These are phyloP conservation scores for Oopsacas minuta DNA, from an alignment of 37 sponge, comb jelly and placozoan species.

Conservation along the genomic window DNA sequence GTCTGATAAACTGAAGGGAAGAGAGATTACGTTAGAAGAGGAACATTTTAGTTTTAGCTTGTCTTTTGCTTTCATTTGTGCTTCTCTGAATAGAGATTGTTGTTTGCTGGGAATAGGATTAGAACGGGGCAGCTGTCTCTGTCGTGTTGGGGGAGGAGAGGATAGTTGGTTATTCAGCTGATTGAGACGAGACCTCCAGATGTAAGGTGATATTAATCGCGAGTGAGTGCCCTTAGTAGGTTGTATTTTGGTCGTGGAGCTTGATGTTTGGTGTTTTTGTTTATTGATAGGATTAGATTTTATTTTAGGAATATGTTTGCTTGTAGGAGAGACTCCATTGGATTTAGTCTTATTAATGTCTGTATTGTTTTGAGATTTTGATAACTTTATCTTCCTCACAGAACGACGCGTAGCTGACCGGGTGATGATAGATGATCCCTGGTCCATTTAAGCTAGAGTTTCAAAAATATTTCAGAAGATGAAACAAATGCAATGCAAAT, in stretches of 20 bases:
- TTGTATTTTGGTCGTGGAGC: not conserved
- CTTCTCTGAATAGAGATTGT: constrained; percentile 52
- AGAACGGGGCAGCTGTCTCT: not conserved
- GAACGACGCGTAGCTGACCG: not conserved
- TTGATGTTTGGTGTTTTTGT: not conserved
- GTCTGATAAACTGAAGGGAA: not conserved
- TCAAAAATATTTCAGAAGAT: too few relatives aligned
- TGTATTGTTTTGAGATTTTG: not conserved
- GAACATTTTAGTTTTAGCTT: constrained; percentile 17
- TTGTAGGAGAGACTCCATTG: not conserved
- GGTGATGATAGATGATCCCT: not conserved
- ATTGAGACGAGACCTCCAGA: constrained; percentile 15
- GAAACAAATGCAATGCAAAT: too few relatives aligned
- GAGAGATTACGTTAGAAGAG: not conserved
- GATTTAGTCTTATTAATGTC: not conserved
- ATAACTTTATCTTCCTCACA: not conserved
- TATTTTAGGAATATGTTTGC: not conserved
- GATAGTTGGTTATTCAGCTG: not conserved
- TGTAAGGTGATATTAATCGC: constrained; percentile 6
- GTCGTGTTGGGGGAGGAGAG: not conserved
- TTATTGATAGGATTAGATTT: not conserved
- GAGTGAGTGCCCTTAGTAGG: not conserved
- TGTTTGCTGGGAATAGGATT: constrained; percentile 39
- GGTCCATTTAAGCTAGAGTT: not conserved
- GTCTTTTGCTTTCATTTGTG: constrained; percentile 33